Conservation (phyloP, 1,140 invertebrate genomes). For the Neodiprion fabricii region DNA sequence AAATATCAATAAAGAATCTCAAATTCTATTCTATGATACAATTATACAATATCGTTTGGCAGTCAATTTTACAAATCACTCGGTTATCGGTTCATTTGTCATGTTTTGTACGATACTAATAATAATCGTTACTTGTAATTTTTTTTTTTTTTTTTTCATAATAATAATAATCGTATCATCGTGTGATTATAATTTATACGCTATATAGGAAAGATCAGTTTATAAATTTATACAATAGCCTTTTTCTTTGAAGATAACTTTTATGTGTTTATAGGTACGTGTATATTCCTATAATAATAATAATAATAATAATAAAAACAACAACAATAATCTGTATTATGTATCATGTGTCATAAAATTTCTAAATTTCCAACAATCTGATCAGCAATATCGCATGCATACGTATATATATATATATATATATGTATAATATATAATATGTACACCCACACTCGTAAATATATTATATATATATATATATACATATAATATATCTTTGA, state of each 20-base stretch:
- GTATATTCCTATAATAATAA: too few species aligned
- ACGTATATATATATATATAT: background rate
- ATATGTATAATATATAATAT: background rate
- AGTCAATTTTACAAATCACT: constrained; percentile 23
- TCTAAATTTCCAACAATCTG: background rate
- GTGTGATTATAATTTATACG: constrained; percentile 43
- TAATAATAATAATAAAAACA: too few species aligned
- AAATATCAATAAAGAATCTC: background rate
- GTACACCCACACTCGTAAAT: background rate
- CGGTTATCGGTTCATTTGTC: background rate
- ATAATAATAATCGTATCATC: constrained; percentile 47
- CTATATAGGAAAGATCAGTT: constrained; percentile 39
- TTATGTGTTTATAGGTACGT: too few species aligned
- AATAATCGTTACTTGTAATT: background rate
- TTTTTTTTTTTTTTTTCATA: constrained; percentile 9
- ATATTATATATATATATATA: background rate
- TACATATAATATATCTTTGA: background rate
- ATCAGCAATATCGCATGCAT: background rate
- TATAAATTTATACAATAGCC: constrained; percentile 33
- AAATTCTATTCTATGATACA: background rate
- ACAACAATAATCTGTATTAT: too few species aligned
- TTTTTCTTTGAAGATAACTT: constrained; percentile 25
- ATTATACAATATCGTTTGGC: constrained; percentile 24
- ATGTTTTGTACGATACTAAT: background rate
- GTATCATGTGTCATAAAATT: background rate